Conservation (phyloP, 2,113 vertebrate genomes). For the Manacus vitellinus region DNA sequence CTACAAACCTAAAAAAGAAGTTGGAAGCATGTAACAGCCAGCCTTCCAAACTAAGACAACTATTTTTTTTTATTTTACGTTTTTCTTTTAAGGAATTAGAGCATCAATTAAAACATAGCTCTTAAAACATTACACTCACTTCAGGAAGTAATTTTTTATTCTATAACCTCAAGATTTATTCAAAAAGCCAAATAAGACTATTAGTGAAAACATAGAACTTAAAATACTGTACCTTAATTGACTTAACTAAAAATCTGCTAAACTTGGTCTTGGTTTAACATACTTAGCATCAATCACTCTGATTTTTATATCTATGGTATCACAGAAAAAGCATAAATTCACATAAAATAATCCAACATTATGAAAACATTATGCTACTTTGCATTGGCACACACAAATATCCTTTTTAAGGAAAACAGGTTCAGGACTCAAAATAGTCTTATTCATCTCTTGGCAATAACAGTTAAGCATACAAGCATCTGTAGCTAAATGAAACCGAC, state of each 20-base stretch:
- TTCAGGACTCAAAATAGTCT: neutral
- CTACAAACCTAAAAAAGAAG: slow-evolving; percentile 86
- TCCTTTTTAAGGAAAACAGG: neutral
- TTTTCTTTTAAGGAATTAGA: neutral
- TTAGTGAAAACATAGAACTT: neutral
- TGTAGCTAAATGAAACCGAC: neutral
- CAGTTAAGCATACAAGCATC: neutral
- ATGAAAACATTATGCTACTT: neutral
- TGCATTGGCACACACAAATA: neutral
- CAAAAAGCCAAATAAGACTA: neutral
- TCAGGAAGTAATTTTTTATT: neutral
- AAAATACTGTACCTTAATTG: neutral
- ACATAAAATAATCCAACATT: neutral
- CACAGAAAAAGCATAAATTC: neutral
- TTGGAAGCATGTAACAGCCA: neutral
- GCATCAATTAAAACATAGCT: neutral
- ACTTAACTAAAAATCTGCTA: neutral
- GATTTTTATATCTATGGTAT: neutral
- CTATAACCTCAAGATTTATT: neutral
- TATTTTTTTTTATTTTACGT: neutral
- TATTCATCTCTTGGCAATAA: neutral
- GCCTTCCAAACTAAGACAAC: neutral
- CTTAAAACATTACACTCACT: neutral
- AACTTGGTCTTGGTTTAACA: neutral
- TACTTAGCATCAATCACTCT: neutral